Base-by-base conservation (phyloP, 35 echinoderm and acorn worm species). In the Diadema setosum region DNA sequence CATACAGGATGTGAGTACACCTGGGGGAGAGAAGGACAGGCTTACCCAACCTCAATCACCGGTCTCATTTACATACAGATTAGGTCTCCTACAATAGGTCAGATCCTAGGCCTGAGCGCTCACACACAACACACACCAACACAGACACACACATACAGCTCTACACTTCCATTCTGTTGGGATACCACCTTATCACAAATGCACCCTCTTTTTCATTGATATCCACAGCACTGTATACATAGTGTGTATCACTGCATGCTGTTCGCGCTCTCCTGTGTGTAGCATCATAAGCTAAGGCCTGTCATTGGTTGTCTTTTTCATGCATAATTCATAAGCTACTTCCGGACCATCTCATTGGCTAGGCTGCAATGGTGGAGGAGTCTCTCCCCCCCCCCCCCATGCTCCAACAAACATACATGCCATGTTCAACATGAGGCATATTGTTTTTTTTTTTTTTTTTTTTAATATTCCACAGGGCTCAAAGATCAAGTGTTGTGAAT, bases 21-120 rank as follows among this genome's bases (percentile, higher is more conserved):
- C 39, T 33, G 21, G 37, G 11, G 73, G 37, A 26, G 27, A 78
- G 73, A n/a, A 78, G 29, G 37, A 34, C 40, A 78, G 39, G 73
- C 73, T 78, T 78, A 44, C 29, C 40, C 24, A 78, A 78, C 73
- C 44, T 78, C 73, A 78, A 78, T 78, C 73, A 78, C 73, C 73
- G 37, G 37, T 41, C 40, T 78, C 73, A 78, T 78, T 78, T 78
- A 44, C 73, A 78, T 78, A 78, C 73, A 78, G 73, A 78, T 78
- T 78, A 78, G 73, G 73, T 78, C 73, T 41, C 73, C 39, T 78
- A 78, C 40, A 78, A 41, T 78, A 78, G 63, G 24, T 44, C 33
- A 24, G 18, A 73, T 17, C 3, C 11, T 34, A 73, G 18, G 3
- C 20, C 73, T 41, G 34, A 41, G 11, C 33, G 44, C 73, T 20